phyloP scores from a whole-genome alignment of 2,113 vertebrate genomes.

The Leptobrachium ailaonicum region DNA sequence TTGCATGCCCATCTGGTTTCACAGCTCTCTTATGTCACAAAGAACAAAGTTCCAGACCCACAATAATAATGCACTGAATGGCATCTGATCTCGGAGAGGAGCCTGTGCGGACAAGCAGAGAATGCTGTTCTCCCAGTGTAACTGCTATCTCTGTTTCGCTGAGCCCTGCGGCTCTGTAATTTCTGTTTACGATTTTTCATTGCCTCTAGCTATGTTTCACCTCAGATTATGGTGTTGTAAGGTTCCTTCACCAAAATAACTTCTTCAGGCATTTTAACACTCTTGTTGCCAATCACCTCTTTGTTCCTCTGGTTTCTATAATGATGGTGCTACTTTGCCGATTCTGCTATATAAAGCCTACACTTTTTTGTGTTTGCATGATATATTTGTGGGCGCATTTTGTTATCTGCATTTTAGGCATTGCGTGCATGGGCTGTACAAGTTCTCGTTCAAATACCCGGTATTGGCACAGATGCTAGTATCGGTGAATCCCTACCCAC shows the following conservation, averaged over 20 bases:
- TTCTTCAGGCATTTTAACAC: not conserved
- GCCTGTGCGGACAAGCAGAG: conserved; percentile 25
- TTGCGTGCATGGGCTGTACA: too few species aligned
- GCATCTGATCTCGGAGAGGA: not conserved
- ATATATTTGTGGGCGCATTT: too few species aligned
- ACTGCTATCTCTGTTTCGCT: conserved; percentile 13
- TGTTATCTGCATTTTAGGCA: too few species aligned
- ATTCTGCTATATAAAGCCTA: too few species aligned
- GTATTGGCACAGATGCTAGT: too few species aligned
- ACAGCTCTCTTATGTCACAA: not conserved
- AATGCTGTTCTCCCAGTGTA: conserved; percentile 22
- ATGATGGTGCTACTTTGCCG: too few species aligned
- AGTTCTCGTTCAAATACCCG: too few species aligned
- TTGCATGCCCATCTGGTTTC: too few species aligned
- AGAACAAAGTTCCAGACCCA: not conserved
- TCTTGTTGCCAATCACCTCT: too few species aligned
- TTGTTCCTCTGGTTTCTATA: too few species aligned
- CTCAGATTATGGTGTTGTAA: not conserved
- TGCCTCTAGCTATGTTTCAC: conserved; percentile 25
- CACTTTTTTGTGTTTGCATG: too few species aligned
- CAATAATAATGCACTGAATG: not conserved
- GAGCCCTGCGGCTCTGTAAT: conserved; percentile 11
- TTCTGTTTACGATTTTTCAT: not conserved
- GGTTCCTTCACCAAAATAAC: not conserved
- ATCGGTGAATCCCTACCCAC: too few species aligned